Evolutionary conservation across 2,797 vertebrate genomes (phyloP), one percentile per base, ranked within the genome.

Genomic region (Percopsis omiscomaycus): DNA sequence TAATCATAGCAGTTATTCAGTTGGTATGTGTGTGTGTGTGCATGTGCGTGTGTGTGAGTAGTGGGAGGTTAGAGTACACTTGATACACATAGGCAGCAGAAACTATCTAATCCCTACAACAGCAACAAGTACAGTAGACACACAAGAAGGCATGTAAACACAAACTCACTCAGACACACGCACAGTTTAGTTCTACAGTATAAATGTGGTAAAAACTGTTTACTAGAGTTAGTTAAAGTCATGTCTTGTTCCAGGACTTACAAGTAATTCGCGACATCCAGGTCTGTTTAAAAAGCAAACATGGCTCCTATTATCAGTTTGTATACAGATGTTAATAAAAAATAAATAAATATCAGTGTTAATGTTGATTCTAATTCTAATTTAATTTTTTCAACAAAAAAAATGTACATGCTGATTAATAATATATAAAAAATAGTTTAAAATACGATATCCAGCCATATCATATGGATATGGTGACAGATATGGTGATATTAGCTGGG

Each of bases 261-360:
- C 86, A 88, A 27, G 82, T 89, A 62, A 78, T 86, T 89, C 76
- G 75, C 87, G 78, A 69, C 69, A 78, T 90, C 87, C 77, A 86
- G 69, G 50, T 90, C 88, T 89, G 87, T 89, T 84, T 42, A 61
- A 73, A 85, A 59, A 74, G 85, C 44, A 62, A 54, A 52, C 32
- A 88, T 14, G 80, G 53, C 59, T 78, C 15, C 80, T 14, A 15
- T 9, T 45, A 22, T 46, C 1, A 46, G 14, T 51, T 51, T 5
- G 49, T 0, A 3, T 14, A 22, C 22, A 22, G 22, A 22, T 22
- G 22, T 22, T 22, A 22, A 22, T 1, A 22, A 22, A 22, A 22
- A 22, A 22, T 22, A 22, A 22, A 22, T 22, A 22, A 22, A 22
- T 22, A 22, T 22, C 22, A 22, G 22, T 22, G 22, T 22, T 22